A percentile compares a stretch with the other conserved stretches of the same genome.
These are phyloP conservation scores for Chouioia cunea DNA, from an alignment of 2,888 invertebrate species.

Conservation along the genomic window DNA sequence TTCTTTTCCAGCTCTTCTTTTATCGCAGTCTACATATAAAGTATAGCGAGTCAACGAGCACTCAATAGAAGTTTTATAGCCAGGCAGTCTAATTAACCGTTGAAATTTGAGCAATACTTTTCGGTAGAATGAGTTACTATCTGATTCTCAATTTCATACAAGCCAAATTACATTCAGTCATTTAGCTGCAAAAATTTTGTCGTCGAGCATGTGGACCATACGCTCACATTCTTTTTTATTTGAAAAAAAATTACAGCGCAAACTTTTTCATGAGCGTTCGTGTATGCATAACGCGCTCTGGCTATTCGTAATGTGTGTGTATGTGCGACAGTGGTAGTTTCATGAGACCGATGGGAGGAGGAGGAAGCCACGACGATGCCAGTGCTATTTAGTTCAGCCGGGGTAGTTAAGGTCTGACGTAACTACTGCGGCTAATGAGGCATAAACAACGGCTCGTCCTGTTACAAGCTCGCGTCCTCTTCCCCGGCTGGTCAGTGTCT, in stretches of 20 bases:
- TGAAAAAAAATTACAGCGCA: constrained; percentile 5
- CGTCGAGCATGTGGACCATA: too few relatives aligned
- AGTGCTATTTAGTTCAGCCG: constrained; percentile 55
- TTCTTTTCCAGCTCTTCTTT: too few relatives aligned
- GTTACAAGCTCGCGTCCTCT: constrained; percentile 50
- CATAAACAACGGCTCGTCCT: constrained; percentile 56
- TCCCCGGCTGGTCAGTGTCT: constrained; percentile 40
- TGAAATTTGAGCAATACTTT: too few relatives aligned
- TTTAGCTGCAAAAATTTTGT: too few relatives aligned
- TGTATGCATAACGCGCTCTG: not conserved
- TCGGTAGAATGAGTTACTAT: too few relatives aligned
- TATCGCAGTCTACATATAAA: too few relatives aligned
- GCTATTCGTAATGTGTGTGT: not conserved
- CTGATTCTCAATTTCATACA: too few relatives aligned
- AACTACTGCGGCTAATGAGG: constrained; percentile 62
- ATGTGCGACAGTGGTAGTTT: constrained; percentile 16
- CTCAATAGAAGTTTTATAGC: too few relatives aligned
- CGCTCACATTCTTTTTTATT: not conserved
- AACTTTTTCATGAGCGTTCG: not conserved
- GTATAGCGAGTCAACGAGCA: too few relatives aligned
- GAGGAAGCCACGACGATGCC: constrained; percentile 21
- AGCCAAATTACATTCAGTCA: too few relatives aligned
- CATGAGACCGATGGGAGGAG: constrained; percentile 16
- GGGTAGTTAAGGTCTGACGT: constrained; percentile 60
- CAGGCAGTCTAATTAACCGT: too few relatives aligned